Evolutionary conservation across 2,113 vertebrate species (phyloP).

Genomic region (Arizona elegans): DNA sequence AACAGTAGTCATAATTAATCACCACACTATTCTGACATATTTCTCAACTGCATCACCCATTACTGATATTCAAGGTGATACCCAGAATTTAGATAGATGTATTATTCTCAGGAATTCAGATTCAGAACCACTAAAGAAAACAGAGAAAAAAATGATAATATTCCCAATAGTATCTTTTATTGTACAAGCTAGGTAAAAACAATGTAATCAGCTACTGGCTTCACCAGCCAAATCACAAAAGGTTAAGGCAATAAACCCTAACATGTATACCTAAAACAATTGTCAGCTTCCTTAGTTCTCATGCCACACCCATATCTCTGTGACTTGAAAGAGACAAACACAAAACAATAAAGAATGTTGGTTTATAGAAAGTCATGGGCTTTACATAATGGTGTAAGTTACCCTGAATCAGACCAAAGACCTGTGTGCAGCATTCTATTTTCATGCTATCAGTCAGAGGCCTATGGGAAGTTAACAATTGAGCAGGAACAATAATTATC

Average conservation of each 20-base stretch:
- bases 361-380: not conserved
- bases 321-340: not conserved
- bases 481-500: not conserved
- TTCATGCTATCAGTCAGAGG: not conserved
- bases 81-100: not conserved
- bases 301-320: not conserved
- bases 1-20: not conserved
- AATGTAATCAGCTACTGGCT: not conserved
- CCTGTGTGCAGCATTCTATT: not conserved
- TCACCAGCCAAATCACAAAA: not conserved
- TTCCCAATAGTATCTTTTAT: not conserved
- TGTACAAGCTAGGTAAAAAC: not conserved
- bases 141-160: not conserved
- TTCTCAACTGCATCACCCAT: not conserved
- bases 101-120: not conserved
- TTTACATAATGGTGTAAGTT: not conserved
- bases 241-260: not conserved
- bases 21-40: not conserved
- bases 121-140: not conserved
- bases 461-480: not conserved
- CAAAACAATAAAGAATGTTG: not conserved
- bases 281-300: not conserved
- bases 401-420: not conserved
- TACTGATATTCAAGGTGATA: not conserved
- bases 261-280: not conserved